These are phyloP conservation scores for Caenorhabditis latens DNA, from an alignment of 1,140 invertebrate species.

Conservation along the genomic window DNA sequence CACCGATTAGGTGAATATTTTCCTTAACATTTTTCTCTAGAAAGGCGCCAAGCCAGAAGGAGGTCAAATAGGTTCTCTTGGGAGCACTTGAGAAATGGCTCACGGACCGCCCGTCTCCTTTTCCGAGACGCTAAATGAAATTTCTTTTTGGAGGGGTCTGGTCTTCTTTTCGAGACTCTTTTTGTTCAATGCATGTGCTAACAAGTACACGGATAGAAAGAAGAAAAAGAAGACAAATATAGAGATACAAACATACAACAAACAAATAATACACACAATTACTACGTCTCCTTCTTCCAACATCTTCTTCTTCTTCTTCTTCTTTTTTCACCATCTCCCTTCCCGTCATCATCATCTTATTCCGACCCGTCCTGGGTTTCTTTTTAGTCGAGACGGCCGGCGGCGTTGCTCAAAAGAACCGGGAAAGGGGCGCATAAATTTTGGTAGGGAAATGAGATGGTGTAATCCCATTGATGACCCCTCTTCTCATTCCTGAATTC, in stretches of 20 bases:
- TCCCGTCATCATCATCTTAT: conserved; percentile 13
- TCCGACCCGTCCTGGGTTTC: not conserved
- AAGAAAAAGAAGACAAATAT: conserved; percentile 8
- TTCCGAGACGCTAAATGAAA: conserved; percentile 42
- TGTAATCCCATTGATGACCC: conserved; percentile 53
- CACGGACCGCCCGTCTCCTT: not conserved
- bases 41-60: not conserved
- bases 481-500: not conserved
- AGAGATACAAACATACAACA: conserved; percentile 18
- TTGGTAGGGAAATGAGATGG: conserved; percentile 39
- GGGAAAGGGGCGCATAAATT: conserved; percentile 41
- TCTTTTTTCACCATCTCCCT: conserved; percentile 18
- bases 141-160: not conserved
- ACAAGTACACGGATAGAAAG: conserved; percentile 44
- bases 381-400: conserved; percentile 6
- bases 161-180: conserved; percentile 16
- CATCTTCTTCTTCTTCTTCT: conserved; percentile 45
- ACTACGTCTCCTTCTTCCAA: conserved; percentile 22
- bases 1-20: conserved; percentile 22
- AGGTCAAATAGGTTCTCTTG: conserved; percentile 33
- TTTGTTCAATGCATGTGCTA: conserved; percentile 50
- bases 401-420: conserved; percentile 44
- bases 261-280: conserved; percentile 57
- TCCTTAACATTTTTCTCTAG: not conserved
- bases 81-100: conserved; percentile 27